phyloP scores from a whole-genome alignment of 2,113 vertebrate genomes.

The Penelope pileata region DNA sequence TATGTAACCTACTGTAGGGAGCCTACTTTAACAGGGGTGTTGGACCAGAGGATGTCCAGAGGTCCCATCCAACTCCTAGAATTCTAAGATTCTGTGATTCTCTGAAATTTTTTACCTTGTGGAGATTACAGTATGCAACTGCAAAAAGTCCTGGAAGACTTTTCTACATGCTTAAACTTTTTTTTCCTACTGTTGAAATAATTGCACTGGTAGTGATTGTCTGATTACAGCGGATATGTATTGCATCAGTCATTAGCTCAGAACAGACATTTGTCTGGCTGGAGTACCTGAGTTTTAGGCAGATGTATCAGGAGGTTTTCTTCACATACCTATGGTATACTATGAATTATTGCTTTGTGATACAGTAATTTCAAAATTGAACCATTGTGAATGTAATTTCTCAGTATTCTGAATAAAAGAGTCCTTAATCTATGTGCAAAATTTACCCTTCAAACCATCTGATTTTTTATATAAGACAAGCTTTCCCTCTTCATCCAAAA shows the following conservation, averaged over 20 bases:
- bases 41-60: not conserved
- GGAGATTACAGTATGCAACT: not conserved
- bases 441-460: not conserved
- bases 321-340: not conserved
- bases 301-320: not conserved
- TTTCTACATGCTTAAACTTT: not conserved
- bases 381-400: not conserved
- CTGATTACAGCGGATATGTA: not conserved
- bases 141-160: not conserved
- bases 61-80: not conserved
- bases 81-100: not conserved
- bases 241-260: not conserved
- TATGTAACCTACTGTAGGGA: not conserved
- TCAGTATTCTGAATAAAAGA: not conserved
- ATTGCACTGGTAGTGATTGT: not conserved
- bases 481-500: not conserved
- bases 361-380: not conserved
- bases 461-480: conserved; percentile 1
- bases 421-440: not conserved
- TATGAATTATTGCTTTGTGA: not conserved
- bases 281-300: not conserved
- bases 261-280: not conserved
- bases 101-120: not conserved
- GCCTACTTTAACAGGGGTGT: not conserved
- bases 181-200: not conserved